A percentile compares a stretch with the other conserved stretches of the same genome.
These are phyloP conservation scores for Cantharis lateralis DNA, from an alignment of 2,888 invertebrate genomes.

Conservation along the genomic window DNA sequence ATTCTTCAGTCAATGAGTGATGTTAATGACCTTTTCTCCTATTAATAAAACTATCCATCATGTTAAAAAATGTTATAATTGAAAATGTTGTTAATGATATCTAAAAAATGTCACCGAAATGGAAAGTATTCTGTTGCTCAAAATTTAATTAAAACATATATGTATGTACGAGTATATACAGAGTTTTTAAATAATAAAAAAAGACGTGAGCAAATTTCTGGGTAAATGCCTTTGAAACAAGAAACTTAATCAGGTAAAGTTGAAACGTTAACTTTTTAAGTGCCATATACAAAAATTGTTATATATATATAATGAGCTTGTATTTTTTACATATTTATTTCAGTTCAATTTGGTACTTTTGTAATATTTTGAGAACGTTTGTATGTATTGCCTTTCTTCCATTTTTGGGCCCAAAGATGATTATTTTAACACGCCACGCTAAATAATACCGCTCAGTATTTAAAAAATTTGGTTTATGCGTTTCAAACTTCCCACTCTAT, in stretches of 20 bases:
- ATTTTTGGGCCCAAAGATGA: not conserved
- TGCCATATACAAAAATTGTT: too few species aligned
- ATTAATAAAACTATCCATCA: not conserved
- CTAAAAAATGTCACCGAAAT: not conserved
- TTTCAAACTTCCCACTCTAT: not conserved
- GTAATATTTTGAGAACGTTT: too few species aligned
- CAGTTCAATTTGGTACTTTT: too few species aligned
- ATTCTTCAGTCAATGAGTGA: not conserved
- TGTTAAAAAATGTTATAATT: not conserved
- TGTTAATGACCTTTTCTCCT: not conserved
- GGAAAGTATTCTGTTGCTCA: not conserved
- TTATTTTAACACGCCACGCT: not conserved
- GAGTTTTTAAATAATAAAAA: too few species aligned
- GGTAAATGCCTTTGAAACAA: not conserved
- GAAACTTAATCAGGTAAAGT: not conserved
- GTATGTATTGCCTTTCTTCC: not conserved
- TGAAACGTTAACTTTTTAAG: too few species aligned
- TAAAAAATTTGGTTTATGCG: not conserved
- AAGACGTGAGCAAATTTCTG: too few species aligned
- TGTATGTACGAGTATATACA: too few species aligned
- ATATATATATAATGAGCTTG: too few species aligned
- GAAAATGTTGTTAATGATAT: not conserved
- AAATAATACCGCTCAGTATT: not conserved
- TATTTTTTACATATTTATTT: too few species aligned
- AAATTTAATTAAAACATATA: not conserved